Evolutionary conservation across 2,113 vertebrate species (phyloP), one percentile per base, ranked within the genome.

Genomic region (Ophthalmolycus amberensis): DNA sequence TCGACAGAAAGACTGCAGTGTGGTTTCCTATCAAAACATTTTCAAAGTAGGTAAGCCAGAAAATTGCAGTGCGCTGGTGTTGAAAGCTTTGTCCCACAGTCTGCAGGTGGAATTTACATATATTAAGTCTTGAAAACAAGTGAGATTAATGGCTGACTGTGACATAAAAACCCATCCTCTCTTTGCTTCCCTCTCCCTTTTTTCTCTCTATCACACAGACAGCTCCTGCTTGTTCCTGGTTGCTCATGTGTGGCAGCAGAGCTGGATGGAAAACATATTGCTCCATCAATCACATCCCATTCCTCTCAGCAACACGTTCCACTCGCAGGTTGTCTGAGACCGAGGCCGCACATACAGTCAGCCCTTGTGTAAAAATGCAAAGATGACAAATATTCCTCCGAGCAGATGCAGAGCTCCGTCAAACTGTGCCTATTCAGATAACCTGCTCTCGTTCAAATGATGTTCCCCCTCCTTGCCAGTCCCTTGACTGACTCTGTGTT

Each of bases 91-190:
- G 77, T 88, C 84, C 84, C 80, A 67, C 85, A 77, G 82, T 88
- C 89, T 91, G 89, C 89, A 90, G 89, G 86, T 91, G 83, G 93
- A 92, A 93, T 91, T 90, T 93, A 85, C 91, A 93, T 92, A 89
- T 78, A 91, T 93, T 93, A 90, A 86, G 62, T 69, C 62, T 68
- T 38, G 79, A 77, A 90, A 91, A 89, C 84, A 92, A 91, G 84
- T 76, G 79, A 79, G 84, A 79, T 85, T 92, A 81, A 80, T 71
- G 79, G 84, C 79, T 69, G 81, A 75, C 75, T 72, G 50, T 67
- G 78, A 76, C 78, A 88, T 60, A 66, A 85, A 84, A 91, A 60
- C 72, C 84, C 52, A n/a, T 80, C 42, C 34, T 46, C 69, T 64
- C 42, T 56, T 37, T 38, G 15, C 34, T 42, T 40, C 34, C 14